Conservation (phyloP, 2,888 invertebrate species). For the Acrobasis suavella region DNA sequence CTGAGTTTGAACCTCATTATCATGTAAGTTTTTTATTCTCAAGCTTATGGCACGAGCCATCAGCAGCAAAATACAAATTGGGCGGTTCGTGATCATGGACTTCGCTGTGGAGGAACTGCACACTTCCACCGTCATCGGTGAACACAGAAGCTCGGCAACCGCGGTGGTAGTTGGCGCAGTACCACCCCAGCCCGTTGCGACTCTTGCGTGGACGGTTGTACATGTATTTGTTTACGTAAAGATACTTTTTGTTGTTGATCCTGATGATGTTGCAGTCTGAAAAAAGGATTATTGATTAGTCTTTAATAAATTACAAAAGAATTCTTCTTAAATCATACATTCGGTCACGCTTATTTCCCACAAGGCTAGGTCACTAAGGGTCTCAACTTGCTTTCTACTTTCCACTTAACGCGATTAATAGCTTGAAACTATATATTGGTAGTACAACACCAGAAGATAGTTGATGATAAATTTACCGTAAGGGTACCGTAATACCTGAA, state of each 20-base stretch:
- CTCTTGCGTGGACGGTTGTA: constrained; percentile 37
- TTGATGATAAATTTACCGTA: too few relatives aligned
- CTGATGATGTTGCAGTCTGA: constrained; percentile 17
- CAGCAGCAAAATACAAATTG: background rate
- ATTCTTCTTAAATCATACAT: background rate
- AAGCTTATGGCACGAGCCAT: constrained; percentile 16
- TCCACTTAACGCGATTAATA: too few relatives aligned
- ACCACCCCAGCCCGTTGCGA: constrained; percentile 35
- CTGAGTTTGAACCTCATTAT: background rate
- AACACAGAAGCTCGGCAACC: constrained; percentile 38
- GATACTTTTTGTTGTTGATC: constrained; percentile 17
- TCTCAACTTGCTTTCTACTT: too few relatives aligned
- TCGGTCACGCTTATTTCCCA: background rate
- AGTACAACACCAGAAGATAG: too few relatives aligned
- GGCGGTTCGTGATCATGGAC: constrained; percentile 12
- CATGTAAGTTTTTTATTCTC: background rate
- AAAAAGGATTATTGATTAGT: background rate
- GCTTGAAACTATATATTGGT: too few relatives aligned
- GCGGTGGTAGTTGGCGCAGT: constrained; percentile 43
- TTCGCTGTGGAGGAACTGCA: background rate
- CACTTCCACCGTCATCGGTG: constrained; percentile 27
- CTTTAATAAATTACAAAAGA: background rate
- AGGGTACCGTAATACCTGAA: too few relatives aligned
- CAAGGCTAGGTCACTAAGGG: background rate
- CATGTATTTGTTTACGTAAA: constrained; percentile 30